Evolutionary conservation across 2,797 vertebrate species (phyloP).

Genomic region (Hapalemur alaotrensis): DNA sequence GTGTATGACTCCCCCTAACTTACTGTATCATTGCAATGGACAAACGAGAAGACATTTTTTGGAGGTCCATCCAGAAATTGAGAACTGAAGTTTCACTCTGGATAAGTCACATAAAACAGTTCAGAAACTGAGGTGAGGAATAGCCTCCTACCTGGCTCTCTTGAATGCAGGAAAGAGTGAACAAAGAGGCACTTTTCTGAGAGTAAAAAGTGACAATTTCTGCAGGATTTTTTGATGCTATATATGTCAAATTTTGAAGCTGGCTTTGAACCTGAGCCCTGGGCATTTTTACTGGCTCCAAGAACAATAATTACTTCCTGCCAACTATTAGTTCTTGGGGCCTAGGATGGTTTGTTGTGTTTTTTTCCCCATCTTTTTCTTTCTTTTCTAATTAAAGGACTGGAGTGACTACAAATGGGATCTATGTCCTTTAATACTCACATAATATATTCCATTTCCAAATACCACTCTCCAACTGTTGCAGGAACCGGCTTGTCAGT

Average conservation of each 20-base stretch:
- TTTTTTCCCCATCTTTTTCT: not conserved
- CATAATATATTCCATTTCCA: not conserved
- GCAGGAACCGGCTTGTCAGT: constrained; percentile 9
- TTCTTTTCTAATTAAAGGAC: constrained; percentile 61
- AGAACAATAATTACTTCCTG: constrained; percentile 38
- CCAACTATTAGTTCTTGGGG: not conserved
- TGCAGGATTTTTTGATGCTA: not conserved
- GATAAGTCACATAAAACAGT: not conserved
- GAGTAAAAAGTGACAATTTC: not conserved
- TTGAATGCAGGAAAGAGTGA: not conserved
- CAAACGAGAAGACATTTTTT: not conserved
- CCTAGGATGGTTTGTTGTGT: not conserved
- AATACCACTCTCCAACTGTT: not conserved
- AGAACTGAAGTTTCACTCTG: not conserved
- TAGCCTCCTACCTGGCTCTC: not conserved
- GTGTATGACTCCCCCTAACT: not conserved
- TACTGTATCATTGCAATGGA: too few species aligned
- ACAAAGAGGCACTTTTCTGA: not conserved
- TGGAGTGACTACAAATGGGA: constrained; percentile 5
- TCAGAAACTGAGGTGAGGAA: not conserved
- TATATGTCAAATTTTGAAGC: not conserved
- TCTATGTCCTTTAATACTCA: constrained; percentile 29
- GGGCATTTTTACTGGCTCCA: not conserved
- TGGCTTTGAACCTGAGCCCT: not conserved
- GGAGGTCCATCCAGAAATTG: not conserved